Evolutionary conservation across 2,113 vertebrate genomes (phyloP).

Genomic region (Sebastes schlegelii): DNA sequence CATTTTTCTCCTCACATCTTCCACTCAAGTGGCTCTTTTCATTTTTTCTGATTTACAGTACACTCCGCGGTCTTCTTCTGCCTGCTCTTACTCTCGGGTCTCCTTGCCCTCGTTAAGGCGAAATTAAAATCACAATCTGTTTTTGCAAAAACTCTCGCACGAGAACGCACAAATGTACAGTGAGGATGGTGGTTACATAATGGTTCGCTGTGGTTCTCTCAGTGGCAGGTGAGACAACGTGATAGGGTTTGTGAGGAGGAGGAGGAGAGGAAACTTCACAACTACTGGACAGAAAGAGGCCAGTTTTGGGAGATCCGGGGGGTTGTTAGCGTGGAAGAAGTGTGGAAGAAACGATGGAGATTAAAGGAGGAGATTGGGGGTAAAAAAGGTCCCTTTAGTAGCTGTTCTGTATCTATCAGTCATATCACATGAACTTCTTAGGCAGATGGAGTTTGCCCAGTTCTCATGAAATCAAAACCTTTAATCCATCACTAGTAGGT

Average conservation of each 20-base stretch:
- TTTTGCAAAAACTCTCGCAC: conserved; percentile 1
- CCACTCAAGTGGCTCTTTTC: conserved; percentile 41
- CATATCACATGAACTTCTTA: background rate
- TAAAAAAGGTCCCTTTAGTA: background rate
- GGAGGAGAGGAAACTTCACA: background rate
- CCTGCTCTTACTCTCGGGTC: conserved; percentile 25
- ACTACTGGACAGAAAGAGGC: background rate
- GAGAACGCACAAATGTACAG: background rate
- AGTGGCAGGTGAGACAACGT: background rate
- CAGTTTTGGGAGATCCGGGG: background rate
- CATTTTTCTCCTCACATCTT: conserved; percentile 45
- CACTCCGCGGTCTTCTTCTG: background rate
- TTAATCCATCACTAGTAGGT: background rate
- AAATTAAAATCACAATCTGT: conserved; percentile 28
- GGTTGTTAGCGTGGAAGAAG: background rate
- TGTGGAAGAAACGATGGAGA: background rate
- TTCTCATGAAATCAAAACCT: background rate
- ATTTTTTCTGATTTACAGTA: conserved; percentile 18
- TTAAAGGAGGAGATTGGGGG: background rate
- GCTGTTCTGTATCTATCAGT: background rate
- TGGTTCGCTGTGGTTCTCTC: background rate
- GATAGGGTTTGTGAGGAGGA: background rate
- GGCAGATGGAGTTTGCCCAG: background rate
- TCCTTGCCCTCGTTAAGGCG: conserved; percentile 53
- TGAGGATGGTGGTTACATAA: conserved; percentile 3